A percentile compares a stretch with the other conserved stretches of the same genome.
These are phyloP conservation scores for Bubo scandiacus DNA, from an alignment of 2,113 vertebrate genomes.

Conservation along the genomic window DNA sequence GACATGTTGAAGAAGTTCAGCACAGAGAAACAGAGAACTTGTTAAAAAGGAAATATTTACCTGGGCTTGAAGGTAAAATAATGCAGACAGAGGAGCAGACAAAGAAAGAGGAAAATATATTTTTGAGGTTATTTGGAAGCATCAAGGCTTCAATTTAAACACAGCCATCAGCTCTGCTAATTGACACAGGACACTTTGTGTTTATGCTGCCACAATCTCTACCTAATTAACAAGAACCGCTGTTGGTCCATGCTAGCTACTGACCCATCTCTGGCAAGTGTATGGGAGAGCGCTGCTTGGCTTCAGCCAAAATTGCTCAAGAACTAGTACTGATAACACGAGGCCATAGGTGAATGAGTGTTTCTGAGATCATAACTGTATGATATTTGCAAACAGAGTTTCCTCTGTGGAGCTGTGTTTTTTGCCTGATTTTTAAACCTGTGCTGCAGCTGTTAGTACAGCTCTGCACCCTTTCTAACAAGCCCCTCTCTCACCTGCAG, in stretches of 20 bases:
- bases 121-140: background rate
- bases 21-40: background rate
- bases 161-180: background rate
- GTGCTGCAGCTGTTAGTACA: background rate
- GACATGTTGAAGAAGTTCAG: background rate
- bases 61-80: background rate
- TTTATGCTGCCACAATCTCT: background rate
- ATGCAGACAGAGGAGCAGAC: background rate
- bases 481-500: background rate
- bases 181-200: background rate
- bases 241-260: background rate
- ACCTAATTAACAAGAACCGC: background rate
- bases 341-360: background rate
- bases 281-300: background rate
- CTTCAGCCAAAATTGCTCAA: background rate
- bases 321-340: rapidly evolving
- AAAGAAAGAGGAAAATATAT: background rate
- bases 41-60: background rate
- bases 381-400: background rate
- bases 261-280: background rate
- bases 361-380: background rate
- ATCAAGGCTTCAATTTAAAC: background rate
- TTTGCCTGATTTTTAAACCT: background rate
- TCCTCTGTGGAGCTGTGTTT: background rate
- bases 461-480: background rate